Conservation (phyloP, 2,113 vertebrate genomes). For the Thamnaconus septentrionalis region DNA sequence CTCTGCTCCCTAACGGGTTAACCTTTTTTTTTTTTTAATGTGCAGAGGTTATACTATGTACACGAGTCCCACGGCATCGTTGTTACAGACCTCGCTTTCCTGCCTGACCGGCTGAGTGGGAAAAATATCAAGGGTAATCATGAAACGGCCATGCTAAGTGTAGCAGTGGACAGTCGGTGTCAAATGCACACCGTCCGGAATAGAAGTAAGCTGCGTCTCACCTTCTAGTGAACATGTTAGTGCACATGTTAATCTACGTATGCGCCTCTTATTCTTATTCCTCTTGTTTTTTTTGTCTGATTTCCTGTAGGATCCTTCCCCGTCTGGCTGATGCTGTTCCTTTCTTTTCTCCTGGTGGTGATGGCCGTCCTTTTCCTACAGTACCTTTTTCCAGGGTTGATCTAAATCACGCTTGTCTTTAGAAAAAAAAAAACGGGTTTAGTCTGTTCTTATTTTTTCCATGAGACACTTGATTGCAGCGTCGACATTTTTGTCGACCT, state of each 20-base stretch:
- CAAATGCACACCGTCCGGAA: conserved; percentile 84
- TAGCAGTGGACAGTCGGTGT: conserved; percentile 94
- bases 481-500: no score
- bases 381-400: conserved; percentile 83
- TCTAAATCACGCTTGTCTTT: conserved; percentile 72
- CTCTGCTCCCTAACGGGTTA: no score
- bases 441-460: no score
- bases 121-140: conserved; percentile 79
- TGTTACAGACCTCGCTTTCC: conserved; percentile 90
- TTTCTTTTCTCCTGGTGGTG: conserved; percentile 83
- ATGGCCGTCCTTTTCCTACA: conserved; percentile 84
- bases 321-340: conserved; percentile 85
- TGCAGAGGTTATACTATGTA: conserved; percentile 90
- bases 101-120: conserved; percentile 78
- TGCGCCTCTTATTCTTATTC: neutral
- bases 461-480: no score
- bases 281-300: neutral
- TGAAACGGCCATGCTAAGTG: conserved; percentile 88
- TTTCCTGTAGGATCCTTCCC: conserved; percentile 81
- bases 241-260: neutral
- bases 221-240: neutral
- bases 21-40: neutral
- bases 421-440: no score
- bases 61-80: conserved; percentile 92
- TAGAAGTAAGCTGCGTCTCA: conserved; percentile 77